These are phyloP conservation scores for Spondyliosoma cantharus DNA, from an alignment of 2,797 vertebrate genomes.

Conservation along the genomic window DNA sequence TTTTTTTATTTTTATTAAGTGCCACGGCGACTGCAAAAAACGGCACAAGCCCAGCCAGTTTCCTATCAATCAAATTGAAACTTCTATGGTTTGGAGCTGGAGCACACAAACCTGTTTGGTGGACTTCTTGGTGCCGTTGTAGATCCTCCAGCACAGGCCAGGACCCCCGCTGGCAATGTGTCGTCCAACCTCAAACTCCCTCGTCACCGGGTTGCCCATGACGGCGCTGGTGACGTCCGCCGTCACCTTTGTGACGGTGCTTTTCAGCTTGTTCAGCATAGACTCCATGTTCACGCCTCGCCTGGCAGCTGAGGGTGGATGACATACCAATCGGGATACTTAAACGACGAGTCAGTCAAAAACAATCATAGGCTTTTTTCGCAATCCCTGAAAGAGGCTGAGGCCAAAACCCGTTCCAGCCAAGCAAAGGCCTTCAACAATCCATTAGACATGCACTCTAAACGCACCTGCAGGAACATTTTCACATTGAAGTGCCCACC, in stretches of 20 bases:
- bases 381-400: constrained; percentile 21
- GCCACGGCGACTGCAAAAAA: not conserved
- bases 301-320: constrained; percentile 49
- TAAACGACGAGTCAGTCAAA: not conserved
- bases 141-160: constrained; percentile 97
- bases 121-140: constrained; percentile 98
- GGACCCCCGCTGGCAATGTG: constrained; percentile 97
- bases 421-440: constrained; percentile 23
- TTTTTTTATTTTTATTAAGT: not conserved
- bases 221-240: constrained; percentile 98
- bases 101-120: constrained; percentile 90
- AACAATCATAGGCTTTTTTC: not conserved
- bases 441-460: constrained; percentile 24
- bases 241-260: constrained; percentile 98
- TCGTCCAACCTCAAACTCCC: constrained; percentile 97
- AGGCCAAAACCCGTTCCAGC: not conserved
- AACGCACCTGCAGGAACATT: constrained; percentile 37
- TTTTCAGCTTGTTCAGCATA: constrained; percentile 98
- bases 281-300: constrained; percentile 91
- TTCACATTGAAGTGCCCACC: constrained; percentile 56
- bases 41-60: not conserved
- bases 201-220: constrained; percentile 98
- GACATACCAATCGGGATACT: constrained; percentile 8
- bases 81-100: not conserved
- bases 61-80: not conserved